A percentile compares a stretch with the other conserved stretches of the same genome.
phyloP scores from a whole-genome alignment of 2,113 vertebrate species.

The Telmatochromis sp. region DNA sequence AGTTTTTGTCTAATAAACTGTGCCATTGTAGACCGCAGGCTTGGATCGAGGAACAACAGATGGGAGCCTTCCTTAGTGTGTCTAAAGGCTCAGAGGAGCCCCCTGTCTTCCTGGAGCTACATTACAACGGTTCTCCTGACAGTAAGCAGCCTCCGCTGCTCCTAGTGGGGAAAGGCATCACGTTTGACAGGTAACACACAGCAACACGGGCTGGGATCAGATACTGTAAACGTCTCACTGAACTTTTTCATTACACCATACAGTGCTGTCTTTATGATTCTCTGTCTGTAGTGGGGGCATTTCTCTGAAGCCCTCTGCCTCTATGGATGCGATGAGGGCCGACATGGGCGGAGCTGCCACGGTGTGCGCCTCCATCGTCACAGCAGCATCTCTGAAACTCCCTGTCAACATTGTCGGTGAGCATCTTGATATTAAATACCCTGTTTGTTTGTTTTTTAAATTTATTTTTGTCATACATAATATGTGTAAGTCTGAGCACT shows the following conservation, averaged over 20 bases:
- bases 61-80: slow-evolving; percentile 94
- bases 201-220: not conserved
- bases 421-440: not conserved
- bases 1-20: not conserved
- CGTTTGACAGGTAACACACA: slow-evolving; percentile 88
- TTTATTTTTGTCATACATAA: not conserved
- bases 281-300: slow-evolving; percentile 83
- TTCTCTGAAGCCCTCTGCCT: slow-evolving; percentile 86
- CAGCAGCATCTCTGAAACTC: slow-evolving; percentile 83
- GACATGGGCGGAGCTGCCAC: slow-evolving; percentile 98
- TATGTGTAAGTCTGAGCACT: not conserved
- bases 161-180: slow-evolving; percentile 94
- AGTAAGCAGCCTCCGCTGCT: slow-evolving; percentile 74
- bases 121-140: slow-evolving; percentile 79
- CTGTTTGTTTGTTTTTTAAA: not conserved
- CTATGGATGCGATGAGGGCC: slow-evolving; percentile 95
- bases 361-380: slow-evolving; percentile 85
- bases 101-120: slow-evolving; percentile 92
- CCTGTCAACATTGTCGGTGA: slow-evolving; percentile 90
- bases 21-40: slow-evolving; percentile 66
- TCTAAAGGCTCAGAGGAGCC: slow-evolving; percentile 90
- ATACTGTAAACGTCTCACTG: not conserved
- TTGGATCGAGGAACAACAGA: slow-evolving; percentile 89
- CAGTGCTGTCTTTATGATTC: not conserved
- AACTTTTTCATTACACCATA: not conserved